Evolutionary conservation across 2,797 vertebrate genomes (phyloP).

Genomic region (Sphenopsis melanotis): DNA sequence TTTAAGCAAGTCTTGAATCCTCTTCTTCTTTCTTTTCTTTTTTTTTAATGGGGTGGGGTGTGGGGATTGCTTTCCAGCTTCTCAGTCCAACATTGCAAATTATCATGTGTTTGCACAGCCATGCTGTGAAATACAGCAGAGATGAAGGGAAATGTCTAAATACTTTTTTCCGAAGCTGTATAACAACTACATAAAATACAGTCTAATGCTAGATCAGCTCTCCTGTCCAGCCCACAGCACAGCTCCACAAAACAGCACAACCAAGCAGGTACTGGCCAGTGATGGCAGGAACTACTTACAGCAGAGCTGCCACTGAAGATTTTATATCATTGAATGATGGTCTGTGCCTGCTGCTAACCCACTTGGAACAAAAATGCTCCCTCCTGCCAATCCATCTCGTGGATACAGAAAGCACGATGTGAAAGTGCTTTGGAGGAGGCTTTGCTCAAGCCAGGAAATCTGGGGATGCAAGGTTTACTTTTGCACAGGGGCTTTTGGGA

Average conservation of each 20-base stretch:
- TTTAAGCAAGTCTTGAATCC: background rate
- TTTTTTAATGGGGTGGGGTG: fast-evolving
- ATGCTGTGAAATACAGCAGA: background rate
- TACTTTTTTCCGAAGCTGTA: background rate
- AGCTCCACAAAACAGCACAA: background rate
- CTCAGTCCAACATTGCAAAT: background rate
- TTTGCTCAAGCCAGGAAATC: background rate
- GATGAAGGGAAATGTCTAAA: background rate
- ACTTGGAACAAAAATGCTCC: conserved; percentile 4
- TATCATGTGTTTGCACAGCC: background rate
- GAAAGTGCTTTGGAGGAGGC: background rate
- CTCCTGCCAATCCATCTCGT: background rate
- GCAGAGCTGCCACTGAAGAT: background rate
- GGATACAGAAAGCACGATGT: background rate
- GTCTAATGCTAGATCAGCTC: background rate
- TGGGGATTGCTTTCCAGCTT: background rate
- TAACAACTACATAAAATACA: background rate
- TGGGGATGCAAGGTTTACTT: background rate
- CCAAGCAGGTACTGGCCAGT: background rate
- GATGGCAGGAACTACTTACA: background rate
- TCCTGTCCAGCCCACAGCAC: background rate
- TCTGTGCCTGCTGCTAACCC: background rate
- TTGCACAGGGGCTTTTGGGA: background rate
- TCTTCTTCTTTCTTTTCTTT: background rate
- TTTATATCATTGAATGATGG: background rate